Base-by-base conservation (phyloP, 2,113 vertebrate genomes). In the Chamaea fasciata region DNA sequence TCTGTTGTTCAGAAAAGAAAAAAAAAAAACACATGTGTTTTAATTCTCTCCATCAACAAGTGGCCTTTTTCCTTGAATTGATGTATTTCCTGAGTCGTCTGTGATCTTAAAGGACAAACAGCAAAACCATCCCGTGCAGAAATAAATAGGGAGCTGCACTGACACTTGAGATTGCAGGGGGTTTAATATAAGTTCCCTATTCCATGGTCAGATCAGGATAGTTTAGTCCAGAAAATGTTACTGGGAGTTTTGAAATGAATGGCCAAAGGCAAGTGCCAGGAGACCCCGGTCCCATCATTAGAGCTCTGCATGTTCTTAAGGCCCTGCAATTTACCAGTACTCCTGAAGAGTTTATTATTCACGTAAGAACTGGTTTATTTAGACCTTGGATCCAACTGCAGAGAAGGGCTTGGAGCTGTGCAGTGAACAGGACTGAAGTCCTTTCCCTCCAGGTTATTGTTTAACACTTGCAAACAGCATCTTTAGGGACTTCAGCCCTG, bases 1-100 rank as follows among this genome's bases (percentile, higher is more conserved):
- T 87, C 9, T 6, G 11, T 50, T 79, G 60, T 50, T 62, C 1
- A 5, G 7, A 2, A 9, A 26, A 59, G 0, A 2, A 2, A n/a
- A 55, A 47, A 47, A 47, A 47, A 47, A 11, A 39, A 39, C 8
- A 39, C 8, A 5, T 23, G 9, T 55, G 24, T 13, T 83, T 89
- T 62, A 33, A 53, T 73, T 69, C 6, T 42, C 4, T 82, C 26
- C 1, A 5, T 37, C 59, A 55, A 17, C 3, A 91, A 63, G 76
- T 17, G 3, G 4, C 31, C 10, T 52, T 7, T 64, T 79, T 57
- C 18, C 18, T 82, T 33, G 18, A 75, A 50, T 3, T 62, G 20
- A 33, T 69, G 7, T 19, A 31, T 84, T 89, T 78, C 22, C 28
- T 27, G 50, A 70, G 26, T 42, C 15, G 8, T 59, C 22, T 64